Percentiles rank a stretch among this genome's conserved stretches.
Conservation (phyloP, 2,888 invertebrate genomes). For the Eristalis tenax region DNA sequence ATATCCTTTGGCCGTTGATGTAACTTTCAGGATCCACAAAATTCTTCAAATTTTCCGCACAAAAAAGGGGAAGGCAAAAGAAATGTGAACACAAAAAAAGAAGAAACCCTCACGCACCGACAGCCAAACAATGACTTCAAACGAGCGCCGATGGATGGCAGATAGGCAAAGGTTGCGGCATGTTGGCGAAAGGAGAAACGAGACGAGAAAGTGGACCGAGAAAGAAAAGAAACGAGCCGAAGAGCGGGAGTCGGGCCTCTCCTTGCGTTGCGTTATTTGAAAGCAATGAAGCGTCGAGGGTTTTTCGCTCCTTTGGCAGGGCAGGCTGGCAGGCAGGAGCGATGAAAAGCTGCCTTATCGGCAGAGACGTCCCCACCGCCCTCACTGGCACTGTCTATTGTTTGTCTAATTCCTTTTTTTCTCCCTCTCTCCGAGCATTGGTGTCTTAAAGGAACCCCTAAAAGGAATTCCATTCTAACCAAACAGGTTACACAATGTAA, state of each 20-base stretch:
- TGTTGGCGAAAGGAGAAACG: neutral
- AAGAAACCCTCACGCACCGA: slow-evolving; percentile 37
- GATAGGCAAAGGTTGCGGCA: slow-evolving; percentile 61
- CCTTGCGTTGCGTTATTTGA: slow-evolving; percentile 55
- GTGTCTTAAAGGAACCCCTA: slow-evolving; percentile 51
- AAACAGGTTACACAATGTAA: slow-evolving; percentile 26
- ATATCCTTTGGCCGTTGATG: slow-evolving; percentile 65
- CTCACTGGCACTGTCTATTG: slow-evolving; percentile 32
- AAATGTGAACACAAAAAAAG: neutral
- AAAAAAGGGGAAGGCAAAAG: neutral
- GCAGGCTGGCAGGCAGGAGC: slow-evolving; percentile 23
- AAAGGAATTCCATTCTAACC: slow-evolving; percentile 56
- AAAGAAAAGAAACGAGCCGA: slow-evolving; percentile 17
- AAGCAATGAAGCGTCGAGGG: slow-evolving; percentile 68
- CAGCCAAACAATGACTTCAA: slow-evolving; percentile 67
- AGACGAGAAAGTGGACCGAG: neutral
- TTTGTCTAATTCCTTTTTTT: slow-evolving; percentile 39
- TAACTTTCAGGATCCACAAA: slow-evolving; percentile 57
- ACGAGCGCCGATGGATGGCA: slow-evolving; percentile 66
- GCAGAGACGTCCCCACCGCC: neutral
- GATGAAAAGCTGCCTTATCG: slow-evolving; percentile 54
- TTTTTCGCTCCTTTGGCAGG: slow-evolving; percentile 57
- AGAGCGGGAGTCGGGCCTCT: slow-evolving; percentile 13
- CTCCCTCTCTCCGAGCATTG: neutral
- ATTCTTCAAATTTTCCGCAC: slow-evolving; percentile 46